Percentiles rank a stretch among this genome's conserved stretches.
These are phyloP conservation scores for Drosophila pseudoobscura DNA, from an alignment of 1,140 invertebrate genomes.

Conservation along the genomic window DNA sequence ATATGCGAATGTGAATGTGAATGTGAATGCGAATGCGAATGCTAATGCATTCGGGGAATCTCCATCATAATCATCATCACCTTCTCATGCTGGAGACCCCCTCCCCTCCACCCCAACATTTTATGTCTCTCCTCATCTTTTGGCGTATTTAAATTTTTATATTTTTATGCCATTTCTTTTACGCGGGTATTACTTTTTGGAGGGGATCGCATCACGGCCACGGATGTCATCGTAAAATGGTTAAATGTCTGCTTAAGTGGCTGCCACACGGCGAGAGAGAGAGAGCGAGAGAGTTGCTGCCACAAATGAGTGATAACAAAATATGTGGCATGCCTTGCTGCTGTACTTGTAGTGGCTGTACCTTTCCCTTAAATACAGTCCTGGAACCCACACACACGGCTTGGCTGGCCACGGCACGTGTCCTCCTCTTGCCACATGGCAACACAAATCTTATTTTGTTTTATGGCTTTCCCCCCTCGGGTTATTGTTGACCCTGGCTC, in stretches of 20 bases:
- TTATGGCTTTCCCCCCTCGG: constrained; percentile 45
- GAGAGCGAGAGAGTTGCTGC: constrained; percentile 11
- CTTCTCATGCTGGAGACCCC: constrained; percentile 3
- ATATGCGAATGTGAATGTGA: constrained; percentile 28
- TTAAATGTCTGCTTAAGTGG: constrained; percentile 64
- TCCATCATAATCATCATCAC: constrained; percentile 16
- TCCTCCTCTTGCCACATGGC: constrained; percentile 13
- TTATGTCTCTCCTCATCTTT: constrained; percentile 34
- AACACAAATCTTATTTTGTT: constrained; percentile 64
- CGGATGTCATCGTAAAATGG: constrained; percentile 60
- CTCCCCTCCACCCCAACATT: constrained; percentile 3
- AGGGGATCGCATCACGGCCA: background rate
- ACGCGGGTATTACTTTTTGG: constrained; percentile 48
- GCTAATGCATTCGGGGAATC: constrained; percentile 53
- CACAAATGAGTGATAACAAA: constrained; percentile 42
- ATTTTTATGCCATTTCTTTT: constrained; percentile 55
- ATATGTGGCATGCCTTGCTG: constrained; percentile 21
- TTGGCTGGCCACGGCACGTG: constrained; percentile 31
- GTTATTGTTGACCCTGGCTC: constrained; percentile 24
- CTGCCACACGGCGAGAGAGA: constrained; percentile 28
- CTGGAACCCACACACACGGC: constrained; percentile 8
- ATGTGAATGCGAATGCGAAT: constrained; percentile 20
- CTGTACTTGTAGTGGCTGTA: constrained; percentile 29
- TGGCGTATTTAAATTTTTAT: constrained; percentile 58
- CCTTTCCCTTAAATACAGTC: background rate